Percentiles rank a stretch among this genome's conserved stretches.
These are phyloP conservation scores for Synanthedon andrenaeformis DNA, from an alignment of 2,888 invertebrate species.

Conservation along the genomic window DNA sequence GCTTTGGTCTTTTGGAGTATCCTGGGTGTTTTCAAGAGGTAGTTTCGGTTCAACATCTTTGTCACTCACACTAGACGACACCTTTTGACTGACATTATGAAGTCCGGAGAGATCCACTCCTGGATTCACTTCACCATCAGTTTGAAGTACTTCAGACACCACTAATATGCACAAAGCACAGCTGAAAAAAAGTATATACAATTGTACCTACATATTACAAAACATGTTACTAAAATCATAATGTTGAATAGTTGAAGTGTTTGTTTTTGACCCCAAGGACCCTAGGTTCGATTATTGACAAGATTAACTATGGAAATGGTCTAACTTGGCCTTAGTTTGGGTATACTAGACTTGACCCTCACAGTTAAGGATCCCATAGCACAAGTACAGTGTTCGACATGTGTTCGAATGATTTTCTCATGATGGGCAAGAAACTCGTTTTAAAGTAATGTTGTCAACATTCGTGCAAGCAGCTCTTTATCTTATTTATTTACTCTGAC, in stretches of 20 bases:
- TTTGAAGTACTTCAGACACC: slow-evolving; percentile 67
- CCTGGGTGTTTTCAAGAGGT: slow-evolving; percentile 8
- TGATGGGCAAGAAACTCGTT: too few species aligned
- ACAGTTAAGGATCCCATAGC: too few species aligned
- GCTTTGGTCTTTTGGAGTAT: not conserved
- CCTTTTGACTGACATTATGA: slow-evolving; percentile 53
- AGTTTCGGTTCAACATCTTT: slow-evolving; percentile 16
- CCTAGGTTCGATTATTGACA: too few species aligned
- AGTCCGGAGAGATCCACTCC: slow-evolving; percentile 53
- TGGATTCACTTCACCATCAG: slow-evolving; percentile 28
- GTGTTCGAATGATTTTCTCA: too few species aligned
- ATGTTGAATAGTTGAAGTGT: not conserved
- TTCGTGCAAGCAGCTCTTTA: too few species aligned
- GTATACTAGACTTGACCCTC: too few species aligned
- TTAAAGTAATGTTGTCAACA: too few species aligned
- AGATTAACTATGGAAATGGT: too few species aligned
- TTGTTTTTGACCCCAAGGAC: not conserved
- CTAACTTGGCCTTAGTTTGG: too few species aligned
- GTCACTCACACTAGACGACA: slow-evolving; percentile 15
- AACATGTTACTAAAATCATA: not conserved
- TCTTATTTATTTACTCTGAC: too few species aligned
- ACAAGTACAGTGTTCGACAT: too few species aligned
- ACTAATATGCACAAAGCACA: slow-evolving; percentile 71
- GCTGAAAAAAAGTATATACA: slow-evolving; percentile 53
- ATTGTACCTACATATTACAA: not conserved